Evolutionary conservation across 2,797 vertebrate genomes (phyloP), one percentile per base, ranked within the genome.

Genomic region (Bovichtus diacanthus): DNA sequence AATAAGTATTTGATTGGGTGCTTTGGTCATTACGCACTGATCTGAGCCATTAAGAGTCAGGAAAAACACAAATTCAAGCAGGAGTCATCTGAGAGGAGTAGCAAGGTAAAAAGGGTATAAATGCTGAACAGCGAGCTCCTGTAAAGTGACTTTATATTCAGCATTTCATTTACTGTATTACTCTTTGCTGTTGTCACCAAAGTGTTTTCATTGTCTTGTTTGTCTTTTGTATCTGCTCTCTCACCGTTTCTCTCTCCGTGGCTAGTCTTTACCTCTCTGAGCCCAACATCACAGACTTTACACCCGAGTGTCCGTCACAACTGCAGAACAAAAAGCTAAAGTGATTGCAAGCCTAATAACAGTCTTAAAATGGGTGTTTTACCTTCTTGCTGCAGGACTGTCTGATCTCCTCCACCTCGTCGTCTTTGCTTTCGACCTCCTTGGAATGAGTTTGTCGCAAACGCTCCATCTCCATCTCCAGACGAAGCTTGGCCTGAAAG

Each of bases 381-480:
- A 99, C 98, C 97, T 99, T 99, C 92, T 99, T 99, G 92, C 96
- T 97, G 90, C 96, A 98, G 0, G 97, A 98, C 92, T 98, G 98
- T 54, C 98, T 94, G 87, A 97, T 97, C 91, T 99, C 98, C 84
- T 99, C 98, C 81, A 99, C 96, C 85, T 99, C 98, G 31, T 99
- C 98, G 0, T 99, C 98, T 9, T 98, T 97, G 92, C 89, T 96
- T 86, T 99, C 98, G 1, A 99, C 94, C 76, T 99, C 98, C 91
- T 99, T 99, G 81, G 96, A 94, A 47, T 99, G 97, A 5, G 95
- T 99, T 83, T 99, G 98, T 64, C 97, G 95, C 70, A 97, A 91
- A n/a, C 98, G 90, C 87, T 99, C 98, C 96, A 96, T 99, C 94
- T 99, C 98, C 98, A 99, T 99, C 92, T 99, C 98, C 55, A 99